Evolutionary conservation across 2,888 invertebrate species (phyloP), one percentile per base, ranked within the genome.

Genomic region (Lasioglossum figueresi): DNA sequence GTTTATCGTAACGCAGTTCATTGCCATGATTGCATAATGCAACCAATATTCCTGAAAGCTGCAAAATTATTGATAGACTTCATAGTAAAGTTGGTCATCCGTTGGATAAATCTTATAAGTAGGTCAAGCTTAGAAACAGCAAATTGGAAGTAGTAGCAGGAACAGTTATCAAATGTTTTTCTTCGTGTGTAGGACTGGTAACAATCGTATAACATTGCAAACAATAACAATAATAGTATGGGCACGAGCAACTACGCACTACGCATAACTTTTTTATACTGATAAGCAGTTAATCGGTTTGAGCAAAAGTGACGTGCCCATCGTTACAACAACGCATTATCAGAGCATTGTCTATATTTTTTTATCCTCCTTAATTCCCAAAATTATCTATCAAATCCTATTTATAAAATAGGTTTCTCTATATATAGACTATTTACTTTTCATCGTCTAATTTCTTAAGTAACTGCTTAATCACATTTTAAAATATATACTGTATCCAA

Each of bases 111-210:
- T 88, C 86, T 91, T 85, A 88, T 92, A 93, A 93, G 88, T 93
- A 89, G 93, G 93, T 93, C 93, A 92, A 86, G 92, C 90, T 90
- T 93, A 92, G 88, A 91, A 91, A 89, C 91, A 88, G 88, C 90
- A 90, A 89, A 92, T 90, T 82, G 82, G 87, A 90, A 91, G 86
- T 90, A 91, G 88, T 89, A 89, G 72, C 79, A 88, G 84, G 82
- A 91, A 91, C 88, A 88, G 82, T 88, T 88, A 92, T 92, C 91
- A 88, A 89, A 45, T 84, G 83, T 81, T 85, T 86, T 86, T 79
- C 82, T 83, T 79, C 79, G 37, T 68, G 59, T 77, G 63, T 68
- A 83, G 75, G 70, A 27, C 6, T 78, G 72, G 45, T 45, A 76
- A 80, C 75, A 75, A 77, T 80, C 72, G 74, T 66, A 66, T 27